Evolutionary conservation across 2,888 invertebrate species (phyloP).

Genomic region (Epinotia brunnichana): DNA sequence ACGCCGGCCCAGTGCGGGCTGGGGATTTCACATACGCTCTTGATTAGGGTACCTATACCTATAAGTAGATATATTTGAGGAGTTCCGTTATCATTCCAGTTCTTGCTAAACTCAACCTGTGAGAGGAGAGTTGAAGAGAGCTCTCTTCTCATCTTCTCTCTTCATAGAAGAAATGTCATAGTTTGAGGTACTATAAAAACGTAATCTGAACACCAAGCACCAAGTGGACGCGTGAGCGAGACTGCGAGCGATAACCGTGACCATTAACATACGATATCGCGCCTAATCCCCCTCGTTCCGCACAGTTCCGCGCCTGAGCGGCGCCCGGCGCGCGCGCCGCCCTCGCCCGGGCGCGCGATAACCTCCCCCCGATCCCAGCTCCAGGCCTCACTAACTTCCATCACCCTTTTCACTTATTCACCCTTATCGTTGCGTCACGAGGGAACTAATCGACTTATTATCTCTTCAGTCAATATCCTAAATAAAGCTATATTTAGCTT

Average conservation of each 20-base stretch:
- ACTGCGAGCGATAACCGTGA: background rate
- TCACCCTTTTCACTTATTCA: background rate
- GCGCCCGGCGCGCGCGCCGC: conserved; percentile 35
- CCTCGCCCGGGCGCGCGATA: conserved; percentile 5
- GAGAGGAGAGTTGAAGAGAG: too few species aligned
- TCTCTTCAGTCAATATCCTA: conserved; percentile 5
- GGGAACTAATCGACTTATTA: background rate
- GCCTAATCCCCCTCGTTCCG: conserved; percentile 24
- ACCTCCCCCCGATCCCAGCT: conserved; percentile 2
- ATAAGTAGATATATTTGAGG: too few species aligned
- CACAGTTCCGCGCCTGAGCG: conserved; percentile 43
- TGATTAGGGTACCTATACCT: too few species aligned
- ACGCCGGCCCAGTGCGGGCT: too few species aligned
- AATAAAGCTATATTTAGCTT: background rate
- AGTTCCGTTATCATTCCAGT: too few species aligned
- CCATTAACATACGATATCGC: background rate
- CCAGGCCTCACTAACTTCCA: background rate
- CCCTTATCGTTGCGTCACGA: conserved; percentile 23
- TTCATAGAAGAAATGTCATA: too few species aligned
- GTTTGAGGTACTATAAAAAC: too few species aligned
- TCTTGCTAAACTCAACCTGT: too few species aligned
- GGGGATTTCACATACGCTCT: too few species aligned
- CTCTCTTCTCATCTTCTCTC: too few species aligned
- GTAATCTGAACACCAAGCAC: background rate
- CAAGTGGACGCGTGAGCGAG: background rate